Evolutionary conservation across 2,797 vertebrate genomes (phyloP).

Genomic region (Sus cebifrons): DNA sequence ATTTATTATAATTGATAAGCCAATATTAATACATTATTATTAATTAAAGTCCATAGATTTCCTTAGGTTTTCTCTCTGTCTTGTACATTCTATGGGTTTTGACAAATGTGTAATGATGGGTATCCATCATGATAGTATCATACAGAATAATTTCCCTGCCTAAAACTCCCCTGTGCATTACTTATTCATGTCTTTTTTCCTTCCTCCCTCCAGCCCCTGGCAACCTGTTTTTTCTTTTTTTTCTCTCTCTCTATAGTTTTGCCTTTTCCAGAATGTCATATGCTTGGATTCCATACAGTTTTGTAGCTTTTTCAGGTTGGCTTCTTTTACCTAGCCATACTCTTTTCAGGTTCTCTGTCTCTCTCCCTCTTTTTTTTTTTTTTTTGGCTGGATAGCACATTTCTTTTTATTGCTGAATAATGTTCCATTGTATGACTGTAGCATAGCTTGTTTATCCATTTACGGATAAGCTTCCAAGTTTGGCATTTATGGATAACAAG

Average conservation of each 20-base stretch:
- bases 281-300: not conserved
- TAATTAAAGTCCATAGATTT: not conserved
- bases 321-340: constrained; percentile 39
- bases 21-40: not conserved
- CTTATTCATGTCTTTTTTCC: not conserved
- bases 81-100: not conserved
- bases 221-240: not conserved
- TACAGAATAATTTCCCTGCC: not conserved
- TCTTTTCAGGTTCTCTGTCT: not conserved
- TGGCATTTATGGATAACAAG: not conserved
- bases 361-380: not conserved
- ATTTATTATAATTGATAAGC: constrained; percentile 14
- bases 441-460: not conserved
- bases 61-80: not conserved
- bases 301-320: not conserved
- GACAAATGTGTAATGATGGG: not conserved
- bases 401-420: constrained; percentile 19
- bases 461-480: constrained; percentile 37
- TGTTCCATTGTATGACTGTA: not conserved
- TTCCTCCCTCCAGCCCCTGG: not conserved
- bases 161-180: not conserved
- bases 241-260: not conserved
- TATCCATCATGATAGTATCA: not conserved
- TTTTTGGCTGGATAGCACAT: constrained; percentile 1
- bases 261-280: not conserved